phyloP scores from a whole-genome alignment of 2,113 vertebrate species.

The Arizona elegans region DNA sequence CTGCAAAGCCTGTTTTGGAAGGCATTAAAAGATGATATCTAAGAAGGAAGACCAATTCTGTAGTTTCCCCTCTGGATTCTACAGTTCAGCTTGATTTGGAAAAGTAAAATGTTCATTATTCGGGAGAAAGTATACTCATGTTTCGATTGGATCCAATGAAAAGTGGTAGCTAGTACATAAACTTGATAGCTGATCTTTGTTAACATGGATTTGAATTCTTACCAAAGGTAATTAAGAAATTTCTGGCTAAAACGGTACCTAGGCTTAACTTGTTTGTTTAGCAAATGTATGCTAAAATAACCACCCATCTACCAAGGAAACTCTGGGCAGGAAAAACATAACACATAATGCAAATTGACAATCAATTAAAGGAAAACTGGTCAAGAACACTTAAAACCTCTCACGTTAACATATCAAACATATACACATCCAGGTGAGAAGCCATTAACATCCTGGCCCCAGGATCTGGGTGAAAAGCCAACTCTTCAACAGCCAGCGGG shows the following conservation, averaged over 20 bases:
- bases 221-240: neutral
- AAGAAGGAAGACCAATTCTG: neutral
- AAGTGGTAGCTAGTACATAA: neutral
- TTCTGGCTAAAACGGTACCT: neutral
- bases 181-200: neutral
- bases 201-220: neutral
- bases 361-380: neutral
- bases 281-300: neutral
- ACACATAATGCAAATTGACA: neutral
- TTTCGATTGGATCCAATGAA: constrained; percentile 16
- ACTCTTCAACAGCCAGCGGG: neutral
- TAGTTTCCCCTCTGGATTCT: constrained; percentile 17
- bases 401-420: neutral
- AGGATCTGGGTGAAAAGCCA: neutral
- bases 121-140: constrained; percentile 15
- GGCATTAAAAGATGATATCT: neutral
- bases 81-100: neutral
- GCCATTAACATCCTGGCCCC: neutral
- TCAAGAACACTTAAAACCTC: neutral
- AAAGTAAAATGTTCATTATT: neutral
- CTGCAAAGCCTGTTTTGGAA: constrained; percentile 27
- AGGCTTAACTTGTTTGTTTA: neutral
- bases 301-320: neutral
- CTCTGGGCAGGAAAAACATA: neutral
- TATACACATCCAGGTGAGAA: neutral